phyloP scores from a whole-genome alignment of 1,140 invertebrate species.

The Drosophila guanche region DNA sequence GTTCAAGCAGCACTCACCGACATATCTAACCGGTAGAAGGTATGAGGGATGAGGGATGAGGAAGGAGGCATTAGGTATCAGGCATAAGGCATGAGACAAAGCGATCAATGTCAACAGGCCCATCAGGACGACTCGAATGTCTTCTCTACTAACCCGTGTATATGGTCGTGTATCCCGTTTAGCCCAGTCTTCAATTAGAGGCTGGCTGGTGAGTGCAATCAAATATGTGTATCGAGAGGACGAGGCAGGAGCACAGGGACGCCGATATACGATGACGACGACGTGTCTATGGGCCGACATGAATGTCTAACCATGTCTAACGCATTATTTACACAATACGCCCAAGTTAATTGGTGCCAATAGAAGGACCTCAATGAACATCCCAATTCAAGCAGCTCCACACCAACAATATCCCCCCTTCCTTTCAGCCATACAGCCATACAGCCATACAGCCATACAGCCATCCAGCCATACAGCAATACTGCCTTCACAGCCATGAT shows the following conservation, averaged over 20 bases:
- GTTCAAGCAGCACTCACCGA: conserved; percentile 10
- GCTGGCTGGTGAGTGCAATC: conserved; percentile 37
- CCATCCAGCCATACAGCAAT: no score
- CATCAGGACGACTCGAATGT: conserved; percentile 15
- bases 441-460: no score
- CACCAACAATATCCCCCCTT: neutral
- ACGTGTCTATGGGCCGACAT: conserved; percentile 43
- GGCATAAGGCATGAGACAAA: neutral
- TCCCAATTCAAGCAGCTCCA: conserved; percentile 2
- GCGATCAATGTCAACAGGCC: conserved; percentile 53
- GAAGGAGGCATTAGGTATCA: no score
- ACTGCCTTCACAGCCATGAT: no score
- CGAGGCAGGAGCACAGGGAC: neutral
- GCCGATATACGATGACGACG: conserved; percentile 33
- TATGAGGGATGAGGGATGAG: no score
- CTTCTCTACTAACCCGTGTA: neutral
- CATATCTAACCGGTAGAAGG: conserved; percentile 5
- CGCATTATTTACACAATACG: conserved; percentile 78
- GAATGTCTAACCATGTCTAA: conserved; percentile 63
- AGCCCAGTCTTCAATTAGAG: conserved; percentile 43
- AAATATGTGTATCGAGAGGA: conserved; percentile 13
- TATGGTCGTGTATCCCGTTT: neutral
- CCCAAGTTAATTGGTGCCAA: conserved; percentile 61
- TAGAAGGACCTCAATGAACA: conserved; percentile 14
- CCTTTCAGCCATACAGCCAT: conserved; percentile 2